phyloP scores from a whole-genome alignment of 1,140 invertebrate genomes.

The Megalopta genalis region DNA sequence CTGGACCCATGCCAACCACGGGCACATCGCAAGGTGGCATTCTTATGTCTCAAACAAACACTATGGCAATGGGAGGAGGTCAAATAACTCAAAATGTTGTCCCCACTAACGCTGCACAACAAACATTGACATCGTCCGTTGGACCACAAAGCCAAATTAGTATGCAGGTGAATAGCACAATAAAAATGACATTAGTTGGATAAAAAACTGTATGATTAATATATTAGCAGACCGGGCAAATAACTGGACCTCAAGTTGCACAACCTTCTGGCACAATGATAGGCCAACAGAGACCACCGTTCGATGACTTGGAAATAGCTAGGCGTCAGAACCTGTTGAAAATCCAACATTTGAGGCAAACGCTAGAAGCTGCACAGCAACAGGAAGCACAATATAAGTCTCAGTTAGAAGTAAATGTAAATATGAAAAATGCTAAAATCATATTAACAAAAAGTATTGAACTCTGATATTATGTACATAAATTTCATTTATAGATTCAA shows the following conservation, averaged over 20 bases:
- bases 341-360: slow-evolving; percentile 86
- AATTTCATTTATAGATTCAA: slow-evolving; percentile 80
- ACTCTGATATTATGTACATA: slow-evolving; percentile 7
- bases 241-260: slow-evolving; percentile 68
- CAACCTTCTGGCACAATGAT: slow-evolving; percentile 73
- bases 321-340: slow-evolving; percentile 85
- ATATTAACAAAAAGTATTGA: neutral
- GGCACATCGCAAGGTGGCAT: slow-evolving; percentile 80
- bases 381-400: slow-evolving; percentile 88
- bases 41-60: slow-evolving; percentile 83
- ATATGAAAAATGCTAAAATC: slow-evolving; percentile 14
- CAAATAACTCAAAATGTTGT: slow-evolving; percentile 83
- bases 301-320: slow-evolving; percentile 82
- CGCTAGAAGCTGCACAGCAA: slow-evolving; percentile 87
- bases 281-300: slow-evolving; percentile 78
- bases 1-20: slow-evolving; percentile 77
- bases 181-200: neutral
- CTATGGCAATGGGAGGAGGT: slow-evolving; percentile 83
- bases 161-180: slow-evolving; percentile 68
- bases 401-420: slow-evolving; percentile 82
- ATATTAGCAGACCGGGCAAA: slow-evolving; percentile 56
- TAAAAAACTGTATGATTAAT: neutral
- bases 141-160: slow-evolving; percentile 79
- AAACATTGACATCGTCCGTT: slow-evolving; percentile 71
- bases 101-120: slow-evolving; percentile 74